Conservation (phyloP, 2,797 vertebrate species). For the Phoeniculus purpureus region DNA sequence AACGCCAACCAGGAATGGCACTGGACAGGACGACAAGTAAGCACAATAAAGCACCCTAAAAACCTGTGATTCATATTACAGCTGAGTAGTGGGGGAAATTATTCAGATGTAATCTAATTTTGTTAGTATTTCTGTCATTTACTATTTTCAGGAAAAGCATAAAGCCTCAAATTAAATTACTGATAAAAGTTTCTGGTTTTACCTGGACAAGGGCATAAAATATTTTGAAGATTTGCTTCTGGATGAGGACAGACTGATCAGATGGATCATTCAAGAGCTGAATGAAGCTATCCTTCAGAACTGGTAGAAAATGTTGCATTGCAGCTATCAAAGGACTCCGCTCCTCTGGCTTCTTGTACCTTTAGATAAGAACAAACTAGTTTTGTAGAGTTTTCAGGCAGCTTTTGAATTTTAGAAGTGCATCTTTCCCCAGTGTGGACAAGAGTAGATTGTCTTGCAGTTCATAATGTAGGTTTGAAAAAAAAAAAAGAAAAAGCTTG, state of each 20-base stretch:
- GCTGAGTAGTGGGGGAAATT: neutral
- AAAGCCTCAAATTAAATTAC: neutral
- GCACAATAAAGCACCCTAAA: neutral
- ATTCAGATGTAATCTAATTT: slow-evolving; percentile 1
- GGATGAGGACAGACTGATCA: slow-evolving; percentile 95
- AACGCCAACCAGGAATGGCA: neutral
- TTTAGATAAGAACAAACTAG: slow-evolving; percentile 70
- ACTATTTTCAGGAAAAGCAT: neutral
- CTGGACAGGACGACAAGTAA: neutral
- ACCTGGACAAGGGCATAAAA: slow-evolving; percentile 99
- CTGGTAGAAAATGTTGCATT: slow-evolving; percentile 98
- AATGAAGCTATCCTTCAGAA: slow-evolving; percentile 96
- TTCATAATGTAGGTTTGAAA: neutral
- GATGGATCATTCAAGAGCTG: slow-evolving; percentile 92
- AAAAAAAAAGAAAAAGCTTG: neutral
- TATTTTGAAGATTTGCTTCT: slow-evolving; percentile 99
- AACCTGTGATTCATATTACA: neutral
- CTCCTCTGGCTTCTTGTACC: slow-evolving; percentile 98
- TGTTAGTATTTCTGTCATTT: neutral
- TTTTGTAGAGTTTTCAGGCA: slow-evolving; percentile 41
- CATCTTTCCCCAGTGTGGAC: neutral
- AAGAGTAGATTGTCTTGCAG: neutral
- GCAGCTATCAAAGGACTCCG: slow-evolving; percentile 94
- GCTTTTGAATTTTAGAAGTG: neutral
- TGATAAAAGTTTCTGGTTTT: neutral